Evolutionary conservation across 2,113 vertebrate genomes (phyloP).

Genomic region (Oceanodroma tethys): DNA sequence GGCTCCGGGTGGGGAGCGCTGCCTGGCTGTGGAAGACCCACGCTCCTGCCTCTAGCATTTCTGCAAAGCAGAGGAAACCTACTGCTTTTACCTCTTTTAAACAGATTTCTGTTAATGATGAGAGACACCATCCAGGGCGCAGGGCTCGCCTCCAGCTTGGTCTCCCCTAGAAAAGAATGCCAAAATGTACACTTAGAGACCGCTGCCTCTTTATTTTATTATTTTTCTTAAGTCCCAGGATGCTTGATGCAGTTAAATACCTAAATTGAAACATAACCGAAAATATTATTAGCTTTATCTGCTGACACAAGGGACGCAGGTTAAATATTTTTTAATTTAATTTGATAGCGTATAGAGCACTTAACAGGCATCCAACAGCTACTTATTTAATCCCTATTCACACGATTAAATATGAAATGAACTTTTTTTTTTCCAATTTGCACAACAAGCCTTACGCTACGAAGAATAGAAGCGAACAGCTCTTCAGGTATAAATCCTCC

Average conservation of each 20-base stretch:
- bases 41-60: not conserved
- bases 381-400: conserved; percentile 73
- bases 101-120: not conserved
- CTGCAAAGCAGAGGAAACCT: not conserved
- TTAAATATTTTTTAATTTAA: conserved; percentile 82
- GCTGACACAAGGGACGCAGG: conserved; percentile 68
- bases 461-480: conserved; percentile 34
- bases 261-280: conserved; percentile 70
- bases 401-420: conserved; percentile 69
- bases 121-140: not conserved
- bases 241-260: conserved; percentile 55
- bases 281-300: conserved; percentile 75
- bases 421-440: conserved; percentile 39
- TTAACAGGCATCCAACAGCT: conserved; percentile 75
- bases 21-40: not conserved
- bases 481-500: conserved; percentile 68
- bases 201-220: not conserved
- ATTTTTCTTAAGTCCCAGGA: not conserved
- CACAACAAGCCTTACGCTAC: conserved; percentile 23
- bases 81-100: not conserved
- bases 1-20: not conserved
- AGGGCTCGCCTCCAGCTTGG: not conserved
- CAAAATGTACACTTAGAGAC: not conserved
- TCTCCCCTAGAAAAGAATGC: not conserved
- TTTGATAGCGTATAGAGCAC: conserved; percentile 77